A percentile compares a stretch with the other conserved stretches of the same genome.
phyloP scores from a whole-genome alignment of 2,888 invertebrate genomes.

The Sthenelais limicola region DNA sequence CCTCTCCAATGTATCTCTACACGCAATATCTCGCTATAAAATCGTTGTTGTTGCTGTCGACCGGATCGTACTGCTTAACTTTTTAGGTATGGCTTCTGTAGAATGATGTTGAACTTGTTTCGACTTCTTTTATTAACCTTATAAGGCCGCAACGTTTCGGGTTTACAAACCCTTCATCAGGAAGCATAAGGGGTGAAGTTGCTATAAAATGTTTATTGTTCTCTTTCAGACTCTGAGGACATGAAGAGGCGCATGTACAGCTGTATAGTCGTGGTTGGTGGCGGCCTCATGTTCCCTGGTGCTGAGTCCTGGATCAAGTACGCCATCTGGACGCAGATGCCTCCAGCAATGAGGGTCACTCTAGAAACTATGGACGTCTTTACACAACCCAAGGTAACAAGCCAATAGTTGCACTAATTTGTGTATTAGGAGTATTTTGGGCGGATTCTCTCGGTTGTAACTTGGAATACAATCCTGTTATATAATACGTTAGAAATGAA shows the following conservation, averaged over 20 bases:
- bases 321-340: slow-evolving; percentile 86
- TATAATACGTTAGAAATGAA: too few relatives aligned
- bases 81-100: too few relatives aligned
- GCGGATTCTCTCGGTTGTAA: too few relatives aligned
- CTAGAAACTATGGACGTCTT: slow-evolving; percentile 88
- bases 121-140: too few relatives aligned
- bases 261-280: slow-evolving; percentile 91
- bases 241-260: slow-evolving; percentile 94
- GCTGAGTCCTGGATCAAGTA: slow-evolving; percentile 91
- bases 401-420: background rate
- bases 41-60: background rate
- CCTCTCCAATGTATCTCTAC: background rate
- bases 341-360: slow-evolving; percentile 79
- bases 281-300: slow-evolving; percentile 89
- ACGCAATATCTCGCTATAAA: background rate
- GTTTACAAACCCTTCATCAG: too few relatives aligned
- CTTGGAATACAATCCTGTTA: too few relatives aligned
- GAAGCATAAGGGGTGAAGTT: too few relatives aligned
- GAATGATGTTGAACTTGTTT: too few relatives aligned
- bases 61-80: too few relatives aligned
- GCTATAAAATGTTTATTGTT: too few relatives aligned
- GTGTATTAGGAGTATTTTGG: background rate
- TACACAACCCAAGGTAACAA: slow-evolving; percentile 83
- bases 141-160: too few relatives aligned
- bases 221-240: slow-evolving; percentile 82